phyloP scores from a whole-genome alignment of 2,797 vertebrate genomes.

The Acestrorhynchus altus region DNA sequence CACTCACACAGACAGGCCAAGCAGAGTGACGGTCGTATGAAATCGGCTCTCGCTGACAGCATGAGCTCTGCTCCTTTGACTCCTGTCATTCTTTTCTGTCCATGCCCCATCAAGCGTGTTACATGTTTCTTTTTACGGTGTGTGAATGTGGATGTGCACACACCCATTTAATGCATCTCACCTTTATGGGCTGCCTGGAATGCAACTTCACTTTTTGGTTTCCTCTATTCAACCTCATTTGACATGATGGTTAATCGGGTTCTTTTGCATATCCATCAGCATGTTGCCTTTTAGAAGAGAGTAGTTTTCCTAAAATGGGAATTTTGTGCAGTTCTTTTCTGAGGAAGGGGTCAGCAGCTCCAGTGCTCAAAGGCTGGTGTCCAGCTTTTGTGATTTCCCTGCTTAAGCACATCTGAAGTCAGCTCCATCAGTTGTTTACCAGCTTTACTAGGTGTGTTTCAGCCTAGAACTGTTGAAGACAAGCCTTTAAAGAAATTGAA shows the following conservation, averaged over 20 bases:
- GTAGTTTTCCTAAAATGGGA: constrained; percentile 4
- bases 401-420: not conserved
- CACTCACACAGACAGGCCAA: constrained; percentile 63
- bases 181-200: constrained; percentile 33
- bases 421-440: not conserved
- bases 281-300: constrained; percentile 34
- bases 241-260: constrained; percentile 35
- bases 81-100: constrained; percentile 45
- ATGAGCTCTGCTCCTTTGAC: constrained; percentile 67
- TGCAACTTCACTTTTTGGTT: constrained; percentile 50
- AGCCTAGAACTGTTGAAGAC: not conserved
- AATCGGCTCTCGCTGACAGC: constrained; percentile 64
- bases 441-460: not conserved
- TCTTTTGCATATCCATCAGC: constrained; percentile 44
- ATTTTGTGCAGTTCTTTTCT: not conserved
- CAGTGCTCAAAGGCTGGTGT: not conserved
- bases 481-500: not conserved
- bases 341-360: not conserved
- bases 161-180: constrained; percentile 26
- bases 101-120: constrained; percentile 55
- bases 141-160: constrained; percentile 37
- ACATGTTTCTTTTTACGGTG: constrained; percentile 38
- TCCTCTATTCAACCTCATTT: constrained; percentile 47
- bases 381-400: not conserved
- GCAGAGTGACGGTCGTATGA: constrained; percentile 60